phyloP scores from a whole-genome alignment of 2,888 invertebrate genomes.

The Onchidella celtica region DNA sequence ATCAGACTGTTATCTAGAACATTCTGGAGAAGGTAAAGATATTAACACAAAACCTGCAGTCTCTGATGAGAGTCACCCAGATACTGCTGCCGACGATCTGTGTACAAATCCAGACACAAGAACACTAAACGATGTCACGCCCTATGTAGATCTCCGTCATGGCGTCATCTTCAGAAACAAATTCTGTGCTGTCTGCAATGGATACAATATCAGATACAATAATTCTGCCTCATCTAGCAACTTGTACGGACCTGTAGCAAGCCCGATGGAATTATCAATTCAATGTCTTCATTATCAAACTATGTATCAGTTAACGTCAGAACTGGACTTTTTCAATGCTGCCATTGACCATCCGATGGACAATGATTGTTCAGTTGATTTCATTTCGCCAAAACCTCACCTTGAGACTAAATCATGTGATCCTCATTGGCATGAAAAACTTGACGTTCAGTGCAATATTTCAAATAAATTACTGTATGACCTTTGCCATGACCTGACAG shows the following conservation, averaged over 20 bases:
- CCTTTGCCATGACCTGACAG: not conserved
- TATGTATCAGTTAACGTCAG: not conserved
- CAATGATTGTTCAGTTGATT: not conserved
- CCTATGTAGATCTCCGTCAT: conserved; percentile 8
- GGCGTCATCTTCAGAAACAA: conserved; percentile 22
- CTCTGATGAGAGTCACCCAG: not conserved
- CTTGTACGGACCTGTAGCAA: not conserved
- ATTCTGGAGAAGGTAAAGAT: too few relatives aligned
- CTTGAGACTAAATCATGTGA: not conserved
- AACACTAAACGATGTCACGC: not conserved
- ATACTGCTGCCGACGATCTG: not conserved
- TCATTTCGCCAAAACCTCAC: not conserved
- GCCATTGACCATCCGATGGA: not conserved
- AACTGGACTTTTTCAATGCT: not conserved
- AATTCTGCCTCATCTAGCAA: not conserved
- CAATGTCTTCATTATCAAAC: not conserved
- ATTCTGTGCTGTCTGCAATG: conserved; percentile 35
- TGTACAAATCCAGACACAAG: not conserved
- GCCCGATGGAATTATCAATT: not conserved
- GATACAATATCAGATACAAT: not conserved
- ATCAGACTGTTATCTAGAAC: not conserved
- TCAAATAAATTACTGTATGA: not conserved
- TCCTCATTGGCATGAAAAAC: not conserved
- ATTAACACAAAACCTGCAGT: not conserved
- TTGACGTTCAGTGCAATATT: not conserved